Base-by-base conservation (phyloP, 2,797 vertebrate species). In the Babyrousa celebensis region DNA sequence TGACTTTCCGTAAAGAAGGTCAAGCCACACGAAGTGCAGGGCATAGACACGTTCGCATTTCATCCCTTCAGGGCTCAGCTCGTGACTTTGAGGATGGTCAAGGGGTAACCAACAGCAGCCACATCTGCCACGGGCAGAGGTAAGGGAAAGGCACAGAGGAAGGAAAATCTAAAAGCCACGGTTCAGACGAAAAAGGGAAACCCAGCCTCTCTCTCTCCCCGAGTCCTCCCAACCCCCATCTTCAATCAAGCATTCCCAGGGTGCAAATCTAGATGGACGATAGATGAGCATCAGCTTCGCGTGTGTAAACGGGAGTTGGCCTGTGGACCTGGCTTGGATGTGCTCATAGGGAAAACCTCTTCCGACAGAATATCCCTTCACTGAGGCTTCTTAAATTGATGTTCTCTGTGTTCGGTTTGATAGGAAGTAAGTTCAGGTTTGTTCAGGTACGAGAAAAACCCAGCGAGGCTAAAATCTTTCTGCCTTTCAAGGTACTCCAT, bases 341-440 rank as follows among this genome's bases (percentile, higher is more conserved):
- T 93, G 72, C 83, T 85, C n/a, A 8, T 2, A 16, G n/a, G 27
- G 48, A 71, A 68, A 68, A 91, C 48, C 29, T 74, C 23, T 84
- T 86, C 70, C 48, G 12, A 32, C 27, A 71, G 25, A 72, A 85
- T n/a, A 91, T 20, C 21, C 74, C 54, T 36, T 75, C 48, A n/a
- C 29, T 3, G 16, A 18, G 65, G 21, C 63, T 72, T 89, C 79
- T 40, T 77, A 40, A 62, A 83, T 43, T 65, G 20, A 65, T 12
- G 52, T 52, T 68, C 32, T 67, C 43, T 63, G 16, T 25, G 36
- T 36, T 56, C 17, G 43, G 10, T 43, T 65, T 58, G 54, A 79
- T 8, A 20, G 18, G 65, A 95, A 96, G 75, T 60, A 92, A 75
- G 87, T n/a, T 71, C n/a, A 63, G 67, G 5, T 79, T 83, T 14